Conservation (phyloP, 1,140 invertebrate genomes). For the Ceratina calcarata region DNA sequence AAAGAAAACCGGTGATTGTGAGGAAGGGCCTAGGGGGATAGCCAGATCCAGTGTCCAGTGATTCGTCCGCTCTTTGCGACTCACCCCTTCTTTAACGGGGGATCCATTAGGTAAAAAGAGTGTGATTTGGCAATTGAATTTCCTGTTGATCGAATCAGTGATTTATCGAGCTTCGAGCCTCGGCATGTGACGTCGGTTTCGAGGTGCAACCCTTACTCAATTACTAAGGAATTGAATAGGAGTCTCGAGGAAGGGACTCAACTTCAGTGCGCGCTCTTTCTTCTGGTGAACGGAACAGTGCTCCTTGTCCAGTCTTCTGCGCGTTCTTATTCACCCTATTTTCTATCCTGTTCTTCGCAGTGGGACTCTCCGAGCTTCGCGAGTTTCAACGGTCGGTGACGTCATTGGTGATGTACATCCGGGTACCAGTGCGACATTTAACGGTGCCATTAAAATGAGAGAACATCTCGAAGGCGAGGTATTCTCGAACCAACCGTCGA, state of each 20-base stretch:
- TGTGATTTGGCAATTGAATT: conserved; percentile 13
- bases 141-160: conserved; percentile 24
- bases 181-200: conserved; percentile 26
- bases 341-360: neutral
- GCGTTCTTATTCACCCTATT: neutral
- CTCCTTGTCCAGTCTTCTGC: neutral
- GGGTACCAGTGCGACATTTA: conserved; percentile 25
- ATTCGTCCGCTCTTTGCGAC: conserved; percentile 33
- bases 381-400: conserved; percentile 27
- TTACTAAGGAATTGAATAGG: conserved; percentile 23
- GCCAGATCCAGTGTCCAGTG: conserved; percentile 38
- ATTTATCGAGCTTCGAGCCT: conserved; percentile 30
- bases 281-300: conserved; percentile 29
- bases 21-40: conserved; percentile 25
- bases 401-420: conserved; percentile 34
- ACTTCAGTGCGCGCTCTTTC: conserved; percentile 19
- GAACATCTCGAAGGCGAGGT: neutral
- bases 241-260: neutral
- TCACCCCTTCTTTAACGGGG: neutral
- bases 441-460: conserved; percentile 15
- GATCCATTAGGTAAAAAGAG: conserved; percentile 39
- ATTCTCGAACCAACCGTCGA: too few species aligned
- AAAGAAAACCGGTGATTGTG: conserved; percentile 16
- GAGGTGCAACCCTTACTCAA: conserved; percentile 40
- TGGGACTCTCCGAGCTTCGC: conserved; percentile 9